These are phyloP conservation scores for Passer domesticus DNA, from an alignment of 2,113 vertebrate species.

Conservation along the genomic window DNA sequence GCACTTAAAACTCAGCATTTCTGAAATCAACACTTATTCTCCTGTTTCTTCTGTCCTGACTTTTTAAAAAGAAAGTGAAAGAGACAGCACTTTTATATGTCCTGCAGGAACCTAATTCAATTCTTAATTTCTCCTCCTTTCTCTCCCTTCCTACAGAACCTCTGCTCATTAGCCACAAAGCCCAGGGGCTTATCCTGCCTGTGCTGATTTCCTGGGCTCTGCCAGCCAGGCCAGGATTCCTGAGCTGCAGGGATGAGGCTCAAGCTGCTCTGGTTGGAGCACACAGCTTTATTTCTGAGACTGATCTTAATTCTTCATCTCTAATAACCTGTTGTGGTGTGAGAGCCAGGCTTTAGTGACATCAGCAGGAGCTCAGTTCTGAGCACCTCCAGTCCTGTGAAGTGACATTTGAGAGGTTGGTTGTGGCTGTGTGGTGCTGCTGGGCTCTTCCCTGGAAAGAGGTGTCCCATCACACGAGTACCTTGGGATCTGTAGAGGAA, in stretches of 20 bases:
- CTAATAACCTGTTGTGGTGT: not conserved
- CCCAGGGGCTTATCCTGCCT: not conserved
- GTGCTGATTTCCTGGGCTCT: not conserved
- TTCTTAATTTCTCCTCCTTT: conserved; percentile 22
- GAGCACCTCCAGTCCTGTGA: not conserved
- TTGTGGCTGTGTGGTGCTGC: not conserved
- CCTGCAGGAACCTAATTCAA: not conserved
- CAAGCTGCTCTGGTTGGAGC: not conserved
- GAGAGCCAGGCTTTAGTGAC: not conserved
- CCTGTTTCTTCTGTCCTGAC: not conserved
- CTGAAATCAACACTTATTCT: not conserved
- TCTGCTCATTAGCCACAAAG: not conserved
- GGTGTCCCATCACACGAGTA: not conserved
- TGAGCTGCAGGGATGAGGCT: not conserved
- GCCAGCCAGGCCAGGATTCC: conserved; percentile 6
- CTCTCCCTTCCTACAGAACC: not conserved
- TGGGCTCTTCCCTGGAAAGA: not conserved
- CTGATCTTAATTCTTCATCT: not conserved
- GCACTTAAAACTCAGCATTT: not conserved
- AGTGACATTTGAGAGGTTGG: not conserved
- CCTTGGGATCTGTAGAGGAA: not conserved
- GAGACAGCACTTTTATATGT: not conserved
- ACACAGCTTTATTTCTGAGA: conserved; percentile 39
- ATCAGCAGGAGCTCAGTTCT: not conserved
- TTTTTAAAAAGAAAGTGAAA: not conserved